phyloP scores from a whole-genome alignment of 2,888 invertebrate genomes.

The Apodemia zela region DNA sequence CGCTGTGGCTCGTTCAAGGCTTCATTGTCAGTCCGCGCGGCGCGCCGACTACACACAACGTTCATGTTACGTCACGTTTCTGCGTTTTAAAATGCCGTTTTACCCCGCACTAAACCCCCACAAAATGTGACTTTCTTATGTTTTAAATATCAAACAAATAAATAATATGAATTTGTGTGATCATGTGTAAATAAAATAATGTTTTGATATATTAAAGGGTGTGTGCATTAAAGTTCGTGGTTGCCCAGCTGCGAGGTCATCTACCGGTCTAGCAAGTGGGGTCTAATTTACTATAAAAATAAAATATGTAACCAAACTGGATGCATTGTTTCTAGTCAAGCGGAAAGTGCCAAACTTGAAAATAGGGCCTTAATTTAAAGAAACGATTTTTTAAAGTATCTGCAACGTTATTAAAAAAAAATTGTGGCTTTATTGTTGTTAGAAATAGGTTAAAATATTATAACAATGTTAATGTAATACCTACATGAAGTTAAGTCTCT shows the following conservation, averaged over 20 bases:
- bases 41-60: conserved; percentile 45
- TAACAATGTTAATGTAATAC: neutral
- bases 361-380: conserved; percentile 9
- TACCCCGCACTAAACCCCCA: conserved; percentile 43
- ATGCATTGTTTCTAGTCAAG: conserved; percentile 30
- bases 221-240: conserved; percentile 43
- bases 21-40: conserved; percentile 42
- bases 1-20: conserved; percentile 30
- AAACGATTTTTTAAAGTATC: conserved; percentile 4
- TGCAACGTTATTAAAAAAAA: neutral
- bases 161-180: conserved; percentile 18
- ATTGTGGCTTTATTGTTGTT: conserved; percentile 11
- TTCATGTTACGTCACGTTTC: conserved; percentile 36
- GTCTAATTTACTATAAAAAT: conserved; percentile 44
- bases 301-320: conserved; percentile 40
- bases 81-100: conserved; percentile 30
- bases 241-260: conserved; percentile 66
- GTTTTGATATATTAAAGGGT: conserved; percentile 25
- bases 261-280: conserved; percentile 69
- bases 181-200: conserved; percentile 20
- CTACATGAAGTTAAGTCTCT: neutral
- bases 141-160: neutral
- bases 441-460: neutral
- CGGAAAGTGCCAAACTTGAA: conserved; percentile 11
- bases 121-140: conserved; percentile 49